Evolutionary conservation across 2,888 invertebrate species (phyloP).

Genomic region (Eustalomyia histrio): DNA sequence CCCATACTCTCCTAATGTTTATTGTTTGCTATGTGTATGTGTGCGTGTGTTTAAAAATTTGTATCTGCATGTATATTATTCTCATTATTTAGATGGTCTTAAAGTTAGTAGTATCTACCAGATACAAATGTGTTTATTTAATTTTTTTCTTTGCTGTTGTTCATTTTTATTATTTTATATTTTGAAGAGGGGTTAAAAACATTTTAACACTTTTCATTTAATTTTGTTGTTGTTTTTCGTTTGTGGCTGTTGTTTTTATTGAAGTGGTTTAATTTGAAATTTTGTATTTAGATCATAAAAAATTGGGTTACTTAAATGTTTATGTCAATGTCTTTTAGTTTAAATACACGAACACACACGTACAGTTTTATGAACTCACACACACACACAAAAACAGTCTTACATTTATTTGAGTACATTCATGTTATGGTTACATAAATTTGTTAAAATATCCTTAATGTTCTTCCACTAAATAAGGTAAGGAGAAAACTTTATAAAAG

Average conservation of each 20-base stretch:
- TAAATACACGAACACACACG: not conserved
- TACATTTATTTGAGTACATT: not conserved
- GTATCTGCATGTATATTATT: constrained; percentile 30
- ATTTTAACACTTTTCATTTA: constrained; percentile 55
- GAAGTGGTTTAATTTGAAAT: constrained; percentile 46
- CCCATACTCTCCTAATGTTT: constrained; percentile 12
- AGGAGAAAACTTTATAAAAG: not conserved
- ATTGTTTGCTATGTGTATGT: constrained; percentile 13
- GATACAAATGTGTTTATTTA: constrained; percentile 58
- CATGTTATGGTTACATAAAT: constrained; percentile 25
- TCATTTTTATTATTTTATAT: constrained; percentile 1
- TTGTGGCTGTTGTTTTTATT: constrained; percentile 41
- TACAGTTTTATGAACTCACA: not conserved
- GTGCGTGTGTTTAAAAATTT: not conserved
- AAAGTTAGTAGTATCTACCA: constrained; percentile 24
- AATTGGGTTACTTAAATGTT: constrained; percentile 53
- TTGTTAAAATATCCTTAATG: constrained; percentile 38
- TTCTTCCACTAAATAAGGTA: not conserved
- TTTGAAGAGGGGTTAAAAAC: constrained; percentile 41
- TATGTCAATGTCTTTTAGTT: constrained; percentile 30
- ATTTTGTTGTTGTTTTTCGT: constrained; percentile 3
- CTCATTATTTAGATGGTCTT: constrained; percentile 57
- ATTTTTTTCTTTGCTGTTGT: constrained; percentile 24
- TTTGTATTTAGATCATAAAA: constrained; percentile 48
- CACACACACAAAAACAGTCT: not conserved